Percentiles rank a stretch among this genome's conserved stretches.
Evolutionary conservation across 2,113 vertebrate genomes (phyloP).

Genomic region (Willisornis vidua): DNA sequence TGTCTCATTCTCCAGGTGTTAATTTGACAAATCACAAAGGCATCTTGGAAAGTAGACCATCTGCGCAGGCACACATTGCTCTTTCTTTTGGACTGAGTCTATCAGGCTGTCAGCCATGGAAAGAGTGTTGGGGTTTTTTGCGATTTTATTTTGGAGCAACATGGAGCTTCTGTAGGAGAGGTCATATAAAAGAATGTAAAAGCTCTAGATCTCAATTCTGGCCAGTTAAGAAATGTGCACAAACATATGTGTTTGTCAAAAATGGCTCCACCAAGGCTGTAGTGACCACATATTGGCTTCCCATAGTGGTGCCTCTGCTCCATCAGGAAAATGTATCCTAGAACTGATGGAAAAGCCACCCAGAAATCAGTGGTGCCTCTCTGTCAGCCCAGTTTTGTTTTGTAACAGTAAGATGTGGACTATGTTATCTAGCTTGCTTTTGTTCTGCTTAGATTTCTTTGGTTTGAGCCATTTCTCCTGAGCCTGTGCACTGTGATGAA

Average conservation of each 20-base stretch:
- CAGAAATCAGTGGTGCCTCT: neutral
- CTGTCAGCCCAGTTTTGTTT: neutral
- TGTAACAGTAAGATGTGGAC: neutral
- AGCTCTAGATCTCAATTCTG: neutral
- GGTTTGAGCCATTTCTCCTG: neutral
- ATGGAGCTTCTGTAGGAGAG: neutral
- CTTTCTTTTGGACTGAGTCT: neutral
- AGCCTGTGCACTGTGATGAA: neutral
- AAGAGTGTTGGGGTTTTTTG: neutral
- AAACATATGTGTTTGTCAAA: fast-evolving
- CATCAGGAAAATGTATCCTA: neutral
- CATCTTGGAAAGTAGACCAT: slow-evolving; percentile 13
- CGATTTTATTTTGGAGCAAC: neutral
- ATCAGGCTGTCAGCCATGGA: neutral
- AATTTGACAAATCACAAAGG: slow-evolving; percentile 76
- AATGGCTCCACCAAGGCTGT: neutral
- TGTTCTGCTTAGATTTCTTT: neutral
- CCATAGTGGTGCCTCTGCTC: neutral
- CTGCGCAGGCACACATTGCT: neutral
- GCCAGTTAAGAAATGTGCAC: neutral
- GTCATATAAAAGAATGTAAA: neutral
- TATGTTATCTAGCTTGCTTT: neutral
- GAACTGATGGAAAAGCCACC: neutral
- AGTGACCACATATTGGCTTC: neutral
- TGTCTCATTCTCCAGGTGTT: slow-evolving; percentile 63